A percentile compares a stretch with the other conserved stretches of the same genome.
These are phyloP conservation scores for Alethe diademata DNA, from an alignment of 2,113 vertebrate genomes.

Conservation along the genomic window DNA sequence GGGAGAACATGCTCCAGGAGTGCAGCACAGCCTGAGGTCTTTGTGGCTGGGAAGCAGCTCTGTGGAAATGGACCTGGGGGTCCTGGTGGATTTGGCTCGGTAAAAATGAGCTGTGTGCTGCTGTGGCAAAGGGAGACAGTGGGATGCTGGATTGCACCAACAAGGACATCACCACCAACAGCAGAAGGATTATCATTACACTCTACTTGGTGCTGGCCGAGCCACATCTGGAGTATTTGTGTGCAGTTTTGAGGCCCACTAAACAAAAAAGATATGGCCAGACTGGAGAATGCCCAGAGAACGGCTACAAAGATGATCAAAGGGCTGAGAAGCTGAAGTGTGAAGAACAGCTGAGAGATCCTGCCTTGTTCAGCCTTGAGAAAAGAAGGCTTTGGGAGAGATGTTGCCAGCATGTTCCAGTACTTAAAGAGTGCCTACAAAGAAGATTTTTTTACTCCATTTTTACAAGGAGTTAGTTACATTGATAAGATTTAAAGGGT, in stretches of 20 bases:
- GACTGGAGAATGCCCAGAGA: not conserved
- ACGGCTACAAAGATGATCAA: not conserved
- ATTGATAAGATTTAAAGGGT: not conserved
- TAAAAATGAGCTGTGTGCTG: not conserved
- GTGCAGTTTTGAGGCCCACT: not conserved
- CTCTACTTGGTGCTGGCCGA: not conserved
- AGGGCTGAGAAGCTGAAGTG: not conserved
- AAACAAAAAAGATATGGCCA: not conserved
- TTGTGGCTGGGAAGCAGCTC: not conserved
- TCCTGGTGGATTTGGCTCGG: not conserved
- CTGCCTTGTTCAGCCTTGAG: not conserved
- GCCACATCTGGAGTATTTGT: not conserved
- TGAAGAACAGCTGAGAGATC: not conserved
- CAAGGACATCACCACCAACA: not conserved
- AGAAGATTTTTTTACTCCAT: not conserved
- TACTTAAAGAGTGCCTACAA: not conserved
- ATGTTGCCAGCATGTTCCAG: not conserved
- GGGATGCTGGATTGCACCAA: not conserved
- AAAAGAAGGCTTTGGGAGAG: not conserved
- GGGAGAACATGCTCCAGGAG: not conserved
- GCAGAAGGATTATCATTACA: not conserved
- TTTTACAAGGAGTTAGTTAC: not conserved
- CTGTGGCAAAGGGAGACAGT: not conserved
- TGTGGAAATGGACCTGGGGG: not conserved
- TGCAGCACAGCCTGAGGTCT: not conserved